Percentiles rank a stretch among this genome's conserved stretches.
Conservation (phyloP, 2,113 vertebrate genomes). For the Elachura formosa region DNA sequence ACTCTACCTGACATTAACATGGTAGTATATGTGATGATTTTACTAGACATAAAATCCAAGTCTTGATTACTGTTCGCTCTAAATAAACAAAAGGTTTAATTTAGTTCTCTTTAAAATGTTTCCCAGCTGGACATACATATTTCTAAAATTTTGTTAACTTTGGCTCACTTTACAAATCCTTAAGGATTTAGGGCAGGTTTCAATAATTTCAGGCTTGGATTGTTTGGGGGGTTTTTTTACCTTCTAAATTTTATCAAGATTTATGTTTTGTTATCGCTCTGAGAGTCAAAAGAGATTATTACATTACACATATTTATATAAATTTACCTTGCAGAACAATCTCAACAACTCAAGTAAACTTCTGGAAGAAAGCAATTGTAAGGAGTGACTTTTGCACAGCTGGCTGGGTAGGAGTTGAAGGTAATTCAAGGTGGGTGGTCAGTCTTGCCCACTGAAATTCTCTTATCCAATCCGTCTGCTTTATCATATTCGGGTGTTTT, state of each 20-base stretch:
- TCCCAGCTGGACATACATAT: neutral
- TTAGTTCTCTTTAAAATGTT: neutral
- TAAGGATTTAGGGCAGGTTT: neutral
- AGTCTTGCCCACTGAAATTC: neutral
- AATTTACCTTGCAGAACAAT: neutral
- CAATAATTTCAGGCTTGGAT: neutral
- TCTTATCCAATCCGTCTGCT: neutral
- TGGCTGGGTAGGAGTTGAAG: neutral
- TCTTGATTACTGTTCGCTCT: neutral
- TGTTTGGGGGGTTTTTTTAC: neutral
- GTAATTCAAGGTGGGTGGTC: constrained; percentile 53
- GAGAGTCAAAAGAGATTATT: neutral
- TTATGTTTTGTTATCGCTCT: neutral
- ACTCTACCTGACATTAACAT: neutral
- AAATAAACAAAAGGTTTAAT: neutral
- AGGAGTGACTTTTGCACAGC: neutral
- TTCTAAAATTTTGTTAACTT: constrained; percentile 15
- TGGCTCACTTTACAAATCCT: neutral
- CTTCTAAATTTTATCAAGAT: neutral
- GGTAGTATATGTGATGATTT: neutral
- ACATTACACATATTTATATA: neutral
- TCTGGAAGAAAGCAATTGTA: neutral
- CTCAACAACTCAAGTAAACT: neutral
- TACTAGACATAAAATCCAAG: neutral
- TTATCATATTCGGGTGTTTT: neutral